Conservation (phyloP, 2,113 vertebrate genomes). For the Echinops telfairi region DNA sequence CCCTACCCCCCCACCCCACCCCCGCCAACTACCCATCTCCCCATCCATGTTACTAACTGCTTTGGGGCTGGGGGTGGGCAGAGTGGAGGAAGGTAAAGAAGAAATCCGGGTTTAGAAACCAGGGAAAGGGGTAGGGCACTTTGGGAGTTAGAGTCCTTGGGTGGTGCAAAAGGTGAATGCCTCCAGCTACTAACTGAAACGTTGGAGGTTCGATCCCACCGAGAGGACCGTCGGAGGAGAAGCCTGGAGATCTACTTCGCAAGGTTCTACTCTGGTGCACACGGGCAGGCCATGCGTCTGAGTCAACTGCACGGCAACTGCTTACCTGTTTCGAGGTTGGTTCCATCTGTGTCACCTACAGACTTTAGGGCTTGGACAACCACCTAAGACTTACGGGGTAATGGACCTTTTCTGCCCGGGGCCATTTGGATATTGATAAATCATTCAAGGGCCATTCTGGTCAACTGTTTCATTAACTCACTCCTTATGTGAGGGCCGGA, state of each 20-base stretch:
- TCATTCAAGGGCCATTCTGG: too few species aligned
- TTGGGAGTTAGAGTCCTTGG: background rate
- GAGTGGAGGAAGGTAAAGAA: background rate
- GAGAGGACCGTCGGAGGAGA: background rate
- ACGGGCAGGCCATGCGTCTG: background rate
- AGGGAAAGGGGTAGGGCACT: background rate
- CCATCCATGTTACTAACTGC: background rate
- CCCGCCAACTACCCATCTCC: background rate
- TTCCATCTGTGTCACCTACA: background rate
- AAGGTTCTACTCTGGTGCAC: background rate
- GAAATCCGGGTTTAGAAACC: background rate
- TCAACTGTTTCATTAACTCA: too few species aligned
- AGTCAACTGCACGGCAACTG: background rate
- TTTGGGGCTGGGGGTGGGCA: background rate
- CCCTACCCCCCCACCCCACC: background rate
- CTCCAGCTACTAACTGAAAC: background rate
- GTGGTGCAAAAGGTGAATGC: background rate
- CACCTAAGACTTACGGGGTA: background rate
- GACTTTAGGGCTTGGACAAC: background rate
- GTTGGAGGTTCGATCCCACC: background rate
- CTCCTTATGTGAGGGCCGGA: too few species aligned
- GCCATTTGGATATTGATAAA: too few species aligned
- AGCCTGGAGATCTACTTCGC: background rate
- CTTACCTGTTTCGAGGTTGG: background rate
- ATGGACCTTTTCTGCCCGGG: background rate